These are phyloP conservation scores for Elysia chlorotica DNA, from an alignment of 1,140 invertebrate species.

Conservation along the genomic window DNA sequence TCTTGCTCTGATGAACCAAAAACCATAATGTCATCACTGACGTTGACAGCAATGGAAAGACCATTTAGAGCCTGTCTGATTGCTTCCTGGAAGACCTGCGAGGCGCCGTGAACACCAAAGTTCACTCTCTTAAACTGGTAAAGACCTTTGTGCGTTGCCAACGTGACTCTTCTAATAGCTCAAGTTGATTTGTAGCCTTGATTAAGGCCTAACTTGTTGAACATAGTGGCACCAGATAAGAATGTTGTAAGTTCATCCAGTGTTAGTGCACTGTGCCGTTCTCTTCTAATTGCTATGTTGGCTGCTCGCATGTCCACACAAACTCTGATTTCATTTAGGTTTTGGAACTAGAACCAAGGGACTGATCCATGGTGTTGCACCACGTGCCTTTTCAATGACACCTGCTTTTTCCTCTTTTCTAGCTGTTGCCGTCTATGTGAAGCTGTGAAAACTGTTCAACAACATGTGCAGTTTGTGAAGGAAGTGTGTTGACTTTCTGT, in stretches of 20 bases:
- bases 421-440: no score
- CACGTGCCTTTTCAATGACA: constrained; percentile 24
- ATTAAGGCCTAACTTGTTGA: constrained; percentile 32
- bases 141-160: constrained; percentile 26
- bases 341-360: constrained; percentile 10
- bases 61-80: constrained; percentile 15
- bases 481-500: no score
- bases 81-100: constrained; percentile 36
- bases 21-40: constrained; percentile 39
- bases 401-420: neutral
- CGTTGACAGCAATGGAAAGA: constrained; percentile 25
- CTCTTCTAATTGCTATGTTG: constrained; percentile 28
- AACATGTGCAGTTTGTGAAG: no score
- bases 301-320: constrained; percentile 35
- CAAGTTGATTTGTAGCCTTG: constrained; percentile 34
- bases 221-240: constrained; percentile 27
- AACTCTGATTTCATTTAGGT: constrained; percentile 18
- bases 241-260: constrained; percentile 26
- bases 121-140: constrained; percentile 27
- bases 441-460: no score
- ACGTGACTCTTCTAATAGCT: constrained; percentile 24
- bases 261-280: constrained; percentile 29
- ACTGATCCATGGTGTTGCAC: constrained; percentile 16
- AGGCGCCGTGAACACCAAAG: constrained; percentile 30
- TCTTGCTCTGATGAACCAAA: constrained; percentile 25